phyloP scores from a whole-genome alignment of 2,888 invertebrate species.

The Lissocephala sabroskyi region DNA sequence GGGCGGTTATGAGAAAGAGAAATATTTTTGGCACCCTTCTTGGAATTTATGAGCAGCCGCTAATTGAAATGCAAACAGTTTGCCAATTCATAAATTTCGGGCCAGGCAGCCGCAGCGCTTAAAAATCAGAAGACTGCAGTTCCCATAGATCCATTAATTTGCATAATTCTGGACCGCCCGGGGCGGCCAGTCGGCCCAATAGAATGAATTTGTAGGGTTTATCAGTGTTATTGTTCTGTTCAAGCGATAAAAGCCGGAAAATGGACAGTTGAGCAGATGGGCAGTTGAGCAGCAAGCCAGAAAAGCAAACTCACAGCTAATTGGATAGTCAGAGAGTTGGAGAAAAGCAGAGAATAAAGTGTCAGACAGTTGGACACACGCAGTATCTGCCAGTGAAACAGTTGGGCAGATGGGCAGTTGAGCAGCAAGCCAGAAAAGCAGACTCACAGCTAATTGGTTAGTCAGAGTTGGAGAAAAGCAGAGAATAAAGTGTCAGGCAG shows the following conservation, averaged over 20 bases:
- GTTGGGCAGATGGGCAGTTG: too few relatives aligned
- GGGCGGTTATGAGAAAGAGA: constrained; percentile 33
- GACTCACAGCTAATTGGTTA: too few relatives aligned
- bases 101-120: constrained; percentile 24
- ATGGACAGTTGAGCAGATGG: too few relatives aligned
- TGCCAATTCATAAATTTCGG: constrained; percentile 52
- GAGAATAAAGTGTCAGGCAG: too few relatives aligned
- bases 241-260: constrained; percentile 29
- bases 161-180: constrained; percentile 58
- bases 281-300: too few relatives aligned
- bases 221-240: constrained; percentile 58
- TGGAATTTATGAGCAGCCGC: constrained; percentile 35
- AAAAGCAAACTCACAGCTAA: too few relatives aligned
- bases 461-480: too few relatives aligned
- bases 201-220: constrained; percentile 51
- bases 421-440: too few relatives aligned
- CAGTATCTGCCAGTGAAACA: too few relatives aligned
- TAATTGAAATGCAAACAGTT: constrained; percentile 38
- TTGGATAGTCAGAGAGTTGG: too few relatives aligned
- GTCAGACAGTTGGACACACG: too few relatives aligned
- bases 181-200: constrained; percentile 31
- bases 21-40: constrained; percentile 22
- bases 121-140: constrained; percentile 37
- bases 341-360: too few relatives aligned
- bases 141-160: constrained; percentile 41